These are phyloP conservation scores for Serinus canaria DNA, from an alignment of 2,113 vertebrate species.

Conservation along the genomic window DNA sequence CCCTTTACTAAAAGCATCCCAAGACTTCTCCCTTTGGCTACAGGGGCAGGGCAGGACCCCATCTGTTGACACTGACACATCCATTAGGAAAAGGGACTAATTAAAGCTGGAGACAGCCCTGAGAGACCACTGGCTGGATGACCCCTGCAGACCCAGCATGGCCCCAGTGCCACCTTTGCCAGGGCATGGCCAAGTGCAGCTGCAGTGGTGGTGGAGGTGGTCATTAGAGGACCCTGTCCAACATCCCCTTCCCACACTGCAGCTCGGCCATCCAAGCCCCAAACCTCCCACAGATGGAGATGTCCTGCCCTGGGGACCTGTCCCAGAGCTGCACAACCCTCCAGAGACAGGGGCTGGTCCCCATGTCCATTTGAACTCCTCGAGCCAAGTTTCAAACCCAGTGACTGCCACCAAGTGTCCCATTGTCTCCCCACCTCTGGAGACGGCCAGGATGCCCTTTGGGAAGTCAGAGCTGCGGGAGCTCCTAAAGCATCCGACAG, in stretches of 20 bases:
- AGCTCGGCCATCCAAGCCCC: rapidly evolving
- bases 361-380: rapidly evolving
- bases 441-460: neutral
- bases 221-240: neutral
- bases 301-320: neutral
- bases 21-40: neutral
- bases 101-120: neutral
- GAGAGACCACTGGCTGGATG: neutral
- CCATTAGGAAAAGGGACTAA: neutral
- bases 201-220: rapidly evolving
- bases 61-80: neutral
- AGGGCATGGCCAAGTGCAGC: neutral
- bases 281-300: rapidly evolving
- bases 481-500: rapidly evolving
- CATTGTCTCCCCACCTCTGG: neutral
- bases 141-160: rapidly evolving
- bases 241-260: neutral
- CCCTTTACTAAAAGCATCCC: neutral
- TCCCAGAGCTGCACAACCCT: neutral
- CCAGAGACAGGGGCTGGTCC: neutral
- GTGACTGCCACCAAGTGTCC: neutral
- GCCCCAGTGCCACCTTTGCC: neutral
- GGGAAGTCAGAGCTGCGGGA: neutral
- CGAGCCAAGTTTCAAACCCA: neutral
- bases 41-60: neutral